Evolutionary conservation across 2,888 invertebrate species (phyloP).

Genomic region (Scaptomyza caliginosa): DNA sequence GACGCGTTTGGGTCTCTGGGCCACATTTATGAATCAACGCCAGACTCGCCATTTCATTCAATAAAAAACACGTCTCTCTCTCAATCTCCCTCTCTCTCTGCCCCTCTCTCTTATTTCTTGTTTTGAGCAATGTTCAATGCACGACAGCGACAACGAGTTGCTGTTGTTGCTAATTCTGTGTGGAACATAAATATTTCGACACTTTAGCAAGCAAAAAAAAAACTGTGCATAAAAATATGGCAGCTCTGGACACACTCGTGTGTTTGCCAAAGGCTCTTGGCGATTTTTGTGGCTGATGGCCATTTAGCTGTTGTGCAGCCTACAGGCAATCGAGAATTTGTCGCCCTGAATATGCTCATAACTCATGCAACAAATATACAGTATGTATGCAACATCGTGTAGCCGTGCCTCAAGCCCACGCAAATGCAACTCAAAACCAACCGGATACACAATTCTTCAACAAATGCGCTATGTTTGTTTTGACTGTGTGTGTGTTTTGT

Average conservation of each 20-base stretch:
- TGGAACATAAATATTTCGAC: slow-evolving; percentile 80
- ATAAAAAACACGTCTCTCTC: slow-evolving; percentile 78
- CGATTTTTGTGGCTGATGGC: slow-evolving; percentile 50
- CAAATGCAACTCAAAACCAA: slow-evolving; percentile 20
- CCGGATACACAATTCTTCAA: slow-evolving; percentile 48
- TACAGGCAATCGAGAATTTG: slow-evolving; percentile 62
- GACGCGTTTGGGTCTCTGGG: slow-evolving; percentile 38
- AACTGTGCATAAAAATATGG: slow-evolving; percentile 77
- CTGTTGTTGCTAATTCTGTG: slow-evolving; percentile 64
- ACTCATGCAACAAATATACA: slow-evolving; percentile 82
- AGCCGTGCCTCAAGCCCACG: slow-evolving; percentile 41
- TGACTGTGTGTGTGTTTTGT: slow-evolving; percentile 14
- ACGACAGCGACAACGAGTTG: slow-evolving; percentile 59
- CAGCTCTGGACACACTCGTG: slow-evolving; percentile 49
- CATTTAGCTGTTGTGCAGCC: slow-evolving; percentile 54
- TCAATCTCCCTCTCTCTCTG: slow-evolving; percentile 7
- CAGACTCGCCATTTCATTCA: slow-evolving; percentile 82
- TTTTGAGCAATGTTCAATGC: slow-evolving; percentile 73
- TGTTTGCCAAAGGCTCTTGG: slow-evolving; percentile 6
- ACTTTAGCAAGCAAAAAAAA: slow-evolving; percentile 62
- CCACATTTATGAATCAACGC: slow-evolving; percentile 82
- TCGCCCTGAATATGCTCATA: slow-evolving; percentile 80
- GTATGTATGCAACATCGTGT: slow-evolving; percentile 64
- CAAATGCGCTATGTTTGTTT: background rate
- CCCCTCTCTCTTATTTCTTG: slow-evolving; percentile 1